Percentiles rank a stretch among this genome's conserved stretches.
Conservation (phyloP, 2,113 vertebrate species). For the Colinus virginianus region DNA sequence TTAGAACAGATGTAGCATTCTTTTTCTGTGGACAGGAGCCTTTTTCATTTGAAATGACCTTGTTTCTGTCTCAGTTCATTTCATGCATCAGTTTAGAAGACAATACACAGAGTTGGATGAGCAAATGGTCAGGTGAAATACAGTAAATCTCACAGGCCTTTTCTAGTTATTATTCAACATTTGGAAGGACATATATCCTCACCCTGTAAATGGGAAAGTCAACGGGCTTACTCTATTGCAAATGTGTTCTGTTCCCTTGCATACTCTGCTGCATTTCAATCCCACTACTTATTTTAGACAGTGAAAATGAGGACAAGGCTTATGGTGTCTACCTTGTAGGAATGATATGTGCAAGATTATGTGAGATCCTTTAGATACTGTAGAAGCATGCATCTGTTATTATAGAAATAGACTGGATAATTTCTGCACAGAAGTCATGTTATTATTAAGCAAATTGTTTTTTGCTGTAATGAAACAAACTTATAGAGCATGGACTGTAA, state of each 20-base stretch:
- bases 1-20: neutral
- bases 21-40: neutral
- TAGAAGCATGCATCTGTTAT: neutral
- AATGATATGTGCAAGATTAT: neutral
- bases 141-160: neutral
- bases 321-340: neutral
- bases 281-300: neutral
- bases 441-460: neutral
- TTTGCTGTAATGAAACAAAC: neutral
- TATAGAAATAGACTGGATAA: neutral
- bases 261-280: neutral
- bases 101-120: neutral
- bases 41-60: constrained; percentile 3
- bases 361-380: neutral
- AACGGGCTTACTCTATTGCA: neutral
- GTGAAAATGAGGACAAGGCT: neutral
- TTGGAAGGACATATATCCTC: neutral
- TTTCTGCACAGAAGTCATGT: neutral
- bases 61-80: constrained; percentile 11
- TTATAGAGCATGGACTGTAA: neutral
- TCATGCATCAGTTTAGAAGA: neutral
- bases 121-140: neutral
- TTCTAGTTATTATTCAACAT: neutral
- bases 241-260: neutral
- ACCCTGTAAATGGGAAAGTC: neutral